A percentile compares a stretch with the other conserved stretches of the same genome.
Evolutionary conservation across 2,113 vertebrate genomes (phyloP).

Genomic region (Brachypteracias leptosomus): DNA sequence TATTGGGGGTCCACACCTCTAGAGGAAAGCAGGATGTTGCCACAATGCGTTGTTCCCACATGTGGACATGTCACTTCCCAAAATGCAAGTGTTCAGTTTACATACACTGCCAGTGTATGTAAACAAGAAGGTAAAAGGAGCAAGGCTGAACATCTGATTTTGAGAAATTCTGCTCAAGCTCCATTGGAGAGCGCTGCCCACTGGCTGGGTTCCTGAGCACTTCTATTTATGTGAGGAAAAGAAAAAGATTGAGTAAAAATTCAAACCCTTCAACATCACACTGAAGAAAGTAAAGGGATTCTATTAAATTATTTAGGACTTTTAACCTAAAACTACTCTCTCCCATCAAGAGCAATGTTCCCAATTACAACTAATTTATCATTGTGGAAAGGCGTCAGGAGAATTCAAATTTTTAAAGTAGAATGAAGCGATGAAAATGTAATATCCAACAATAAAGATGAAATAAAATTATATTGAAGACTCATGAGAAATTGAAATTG

Average conservation of each 20-base stretch:
- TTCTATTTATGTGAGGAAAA: neutral
- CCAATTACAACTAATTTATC: constrained; percentile 38
- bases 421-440: constrained; percentile 50
- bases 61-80: neutral
- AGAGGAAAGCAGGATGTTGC: neutral
- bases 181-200: neutral
- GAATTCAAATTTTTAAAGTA: constrained; percentile 21
- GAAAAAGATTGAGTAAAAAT: neutral
- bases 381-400: neutral
- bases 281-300: neutral
- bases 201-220: neutral
- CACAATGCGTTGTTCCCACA: neutral
- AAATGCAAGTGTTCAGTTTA: neutral
- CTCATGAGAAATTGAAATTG: constrained; percentile 52
- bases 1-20: neutral
- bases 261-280: neutral
- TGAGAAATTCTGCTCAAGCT: neutral
- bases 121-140: neutral
- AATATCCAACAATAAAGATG: constrained; percentile 42
- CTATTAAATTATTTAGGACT: constrained; percentile 15
- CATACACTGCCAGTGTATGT: accelerated
- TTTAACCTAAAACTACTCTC: neutral
- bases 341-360: neutral
- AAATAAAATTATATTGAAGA: constrained; percentile 51
- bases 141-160: neutral